These are phyloP conservation scores for Steinernema carpocapsae DNA, from an alignment of 2,888 invertebrate genomes.

Conservation along the genomic window DNA sequence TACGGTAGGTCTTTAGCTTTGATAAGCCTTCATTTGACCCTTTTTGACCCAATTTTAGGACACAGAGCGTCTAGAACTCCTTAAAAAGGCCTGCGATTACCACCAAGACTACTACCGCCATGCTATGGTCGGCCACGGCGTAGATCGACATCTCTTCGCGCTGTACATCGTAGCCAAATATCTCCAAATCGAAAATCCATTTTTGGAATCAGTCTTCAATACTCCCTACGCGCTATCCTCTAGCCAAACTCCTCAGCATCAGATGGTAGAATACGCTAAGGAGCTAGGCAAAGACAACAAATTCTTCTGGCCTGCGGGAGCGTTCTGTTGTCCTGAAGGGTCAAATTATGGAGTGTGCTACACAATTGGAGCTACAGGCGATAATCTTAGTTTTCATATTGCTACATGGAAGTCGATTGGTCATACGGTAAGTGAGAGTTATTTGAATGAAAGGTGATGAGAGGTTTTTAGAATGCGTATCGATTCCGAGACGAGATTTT, in stretches of 20 bases:
- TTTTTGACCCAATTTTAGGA: conserved; percentile 39
- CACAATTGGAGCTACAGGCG: conserved; percentile 58
- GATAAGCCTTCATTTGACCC: neutral
- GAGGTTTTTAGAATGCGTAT: conserved; percentile 44
- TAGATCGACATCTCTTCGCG: conserved; percentile 93
- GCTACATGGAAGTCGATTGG: conserved; percentile 53
- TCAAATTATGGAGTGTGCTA: conserved; percentile 63
- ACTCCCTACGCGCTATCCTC: conserved; percentile 97
- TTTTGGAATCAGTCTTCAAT: conserved; percentile 82
- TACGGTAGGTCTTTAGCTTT: conserved; percentile 73
- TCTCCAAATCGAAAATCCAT: conserved; percentile 77
- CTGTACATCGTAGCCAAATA: conserved; percentile 97
- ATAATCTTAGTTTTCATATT: conserved; percentile 58
- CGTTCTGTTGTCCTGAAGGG: conserved; percentile 60
- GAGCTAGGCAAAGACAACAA: conserved; percentile 52
- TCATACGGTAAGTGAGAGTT: conserved; percentile 45
- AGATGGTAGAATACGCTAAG: conserved; percentile 53
- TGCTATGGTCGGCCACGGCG: conserved; percentile 89
- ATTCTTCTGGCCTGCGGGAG: conserved; percentile 64
- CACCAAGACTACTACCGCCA: conserved; percentile 91
- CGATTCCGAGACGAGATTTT: conserved; percentile 50
- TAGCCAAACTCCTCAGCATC: conserved; percentile 69
- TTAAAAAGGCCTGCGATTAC: conserved; percentile 69
- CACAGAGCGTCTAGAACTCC: conserved; percentile 51
- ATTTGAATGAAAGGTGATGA: neutral